These are phyloP conservation scores for Styela plicata DNA, from an alignment of 23 tunicate genomes.

Conservation along the genomic window DNA sequence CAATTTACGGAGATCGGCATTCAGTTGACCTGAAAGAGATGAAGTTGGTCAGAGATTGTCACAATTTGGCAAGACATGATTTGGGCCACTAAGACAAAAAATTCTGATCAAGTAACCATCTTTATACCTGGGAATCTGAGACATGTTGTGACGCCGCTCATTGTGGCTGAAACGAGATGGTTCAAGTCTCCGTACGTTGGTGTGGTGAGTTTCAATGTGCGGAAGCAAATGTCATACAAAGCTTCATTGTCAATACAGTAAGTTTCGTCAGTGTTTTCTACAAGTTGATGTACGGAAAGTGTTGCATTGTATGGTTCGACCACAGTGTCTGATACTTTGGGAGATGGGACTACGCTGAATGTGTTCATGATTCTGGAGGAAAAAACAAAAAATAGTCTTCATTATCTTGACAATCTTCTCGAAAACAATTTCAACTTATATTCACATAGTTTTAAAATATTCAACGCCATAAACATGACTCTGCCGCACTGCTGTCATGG, in stretches of 20 bases:
- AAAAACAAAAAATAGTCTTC: background rate
- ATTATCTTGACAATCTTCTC: too few relatives aligned
- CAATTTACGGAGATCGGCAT: slow-evolving; percentile 92
- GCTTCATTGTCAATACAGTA: slow-evolving; percentile 91
- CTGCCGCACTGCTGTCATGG: too few relatives aligned
- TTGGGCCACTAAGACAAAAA: background rate
- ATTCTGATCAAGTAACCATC: background rate
- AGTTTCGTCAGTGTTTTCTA: slow-evolving; percentile 96
- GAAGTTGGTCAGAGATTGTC: background rate
- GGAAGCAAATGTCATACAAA: slow-evolving; percentile 85
- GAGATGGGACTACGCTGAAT: slow-evolving; percentile 90
- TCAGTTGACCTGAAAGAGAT: slow-evolving; percentile 50
- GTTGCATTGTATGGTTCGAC: slow-evolving; percentile 97
- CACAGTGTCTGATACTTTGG: slow-evolving; percentile 90
- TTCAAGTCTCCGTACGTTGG: slow-evolving; percentile 98
- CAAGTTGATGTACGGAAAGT: slow-evolving; percentile 89
- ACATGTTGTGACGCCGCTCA: slow-evolving; percentile 92
- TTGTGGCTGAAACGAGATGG: slow-evolving; percentile 88
- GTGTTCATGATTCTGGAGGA: slow-evolving; percentile 84
- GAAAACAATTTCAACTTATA: too few relatives aligned
- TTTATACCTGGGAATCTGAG: slow-evolving; percentile 60
- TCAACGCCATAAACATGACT: too few relatives aligned
- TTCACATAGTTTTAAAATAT: too few relatives aligned
- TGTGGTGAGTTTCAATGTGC: slow-evolving; percentile 87
- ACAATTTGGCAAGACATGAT: background rate